A percentile compares a stretch with the other conserved stretches of the same genome.
These are phyloP conservation scores for Macrotus californicus DNA, from an alignment of 2,113 vertebrate species.

Conservation along the genomic window DNA sequence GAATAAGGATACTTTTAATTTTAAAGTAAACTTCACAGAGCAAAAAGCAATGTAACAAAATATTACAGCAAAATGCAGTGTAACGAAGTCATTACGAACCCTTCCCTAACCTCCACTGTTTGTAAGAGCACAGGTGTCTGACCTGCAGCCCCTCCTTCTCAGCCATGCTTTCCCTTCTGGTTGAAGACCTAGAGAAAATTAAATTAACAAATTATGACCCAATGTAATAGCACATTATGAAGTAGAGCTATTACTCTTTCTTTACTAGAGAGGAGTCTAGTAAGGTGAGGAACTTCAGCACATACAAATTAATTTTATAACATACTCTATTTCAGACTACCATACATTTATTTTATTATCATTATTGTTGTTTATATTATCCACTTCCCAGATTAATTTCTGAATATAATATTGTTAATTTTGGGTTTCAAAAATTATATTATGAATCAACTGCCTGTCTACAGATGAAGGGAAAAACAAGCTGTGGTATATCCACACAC, in stretches of 20 bases:
- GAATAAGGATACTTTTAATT: constrained; percentile 7
- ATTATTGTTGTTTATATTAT: background rate
- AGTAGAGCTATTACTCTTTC: background rate
- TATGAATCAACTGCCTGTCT: background rate
- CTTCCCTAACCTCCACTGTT: fast-evolving
- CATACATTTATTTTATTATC: background rate
- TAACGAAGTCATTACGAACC: too few species aligned
- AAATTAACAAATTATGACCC: background rate
- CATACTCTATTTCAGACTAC: background rate
- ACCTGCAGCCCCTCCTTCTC: background rate
- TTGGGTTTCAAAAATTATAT: background rate
- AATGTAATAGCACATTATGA: background rate
- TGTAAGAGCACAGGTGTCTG: background rate
- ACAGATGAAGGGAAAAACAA: background rate
- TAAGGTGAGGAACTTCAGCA: background rate
- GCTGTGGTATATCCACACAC: background rate
- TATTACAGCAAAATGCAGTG: background rate
- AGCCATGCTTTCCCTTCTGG: background rate
- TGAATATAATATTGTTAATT: background rate
- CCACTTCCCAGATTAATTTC: background rate
- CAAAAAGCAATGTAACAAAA: background rate
- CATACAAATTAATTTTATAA: background rate
- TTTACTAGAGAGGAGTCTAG: background rate
- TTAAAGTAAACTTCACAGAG: background rate
- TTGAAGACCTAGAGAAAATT: background rate